Evolutionary conservation across 2,113 vertebrate genomes (phyloP).

Genomic region (Sturnira hondurensis): DNA sequence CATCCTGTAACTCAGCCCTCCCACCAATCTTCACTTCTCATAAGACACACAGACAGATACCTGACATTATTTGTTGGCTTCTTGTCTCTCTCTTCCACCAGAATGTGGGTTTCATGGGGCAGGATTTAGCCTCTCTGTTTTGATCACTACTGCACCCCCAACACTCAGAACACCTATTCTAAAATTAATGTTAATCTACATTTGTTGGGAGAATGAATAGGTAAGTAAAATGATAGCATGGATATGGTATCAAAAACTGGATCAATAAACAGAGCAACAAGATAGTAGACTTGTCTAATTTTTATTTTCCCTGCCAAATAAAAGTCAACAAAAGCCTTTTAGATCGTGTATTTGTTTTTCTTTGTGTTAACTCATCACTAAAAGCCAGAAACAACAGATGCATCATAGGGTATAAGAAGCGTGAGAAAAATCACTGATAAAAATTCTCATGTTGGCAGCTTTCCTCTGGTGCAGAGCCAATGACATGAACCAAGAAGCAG

Average conservation of each 20-base stretch:
- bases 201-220: background rate
- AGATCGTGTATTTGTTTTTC: background rate
- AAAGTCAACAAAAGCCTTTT: background rate
- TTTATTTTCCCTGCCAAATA: background rate
- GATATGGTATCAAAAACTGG: background rate
- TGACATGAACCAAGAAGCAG: background rate
- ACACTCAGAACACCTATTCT: background rate
- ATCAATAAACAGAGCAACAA: background rate
- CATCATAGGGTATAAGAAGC: background rate
- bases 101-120: background rate
- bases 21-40: background rate
- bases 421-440: background rate
- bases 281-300: background rate
- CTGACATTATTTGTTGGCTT: background rate
- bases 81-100: background rate
- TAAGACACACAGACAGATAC: background rate
- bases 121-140: background rate
- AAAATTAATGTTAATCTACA: background rate
- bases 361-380: background rate
- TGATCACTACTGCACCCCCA: background rate
- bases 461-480: background rate
- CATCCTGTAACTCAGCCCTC: too few relatives aligned
- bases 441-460: background rate
- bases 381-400: background rate
- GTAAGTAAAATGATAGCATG: background rate